A percentile compares a stretch with the other conserved stretches of the same genome.
These are phyloP conservation scores for Rattus rattus DNA, from an alignment of 2,113 vertebrate genomes.

Conservation along the genomic window DNA sequence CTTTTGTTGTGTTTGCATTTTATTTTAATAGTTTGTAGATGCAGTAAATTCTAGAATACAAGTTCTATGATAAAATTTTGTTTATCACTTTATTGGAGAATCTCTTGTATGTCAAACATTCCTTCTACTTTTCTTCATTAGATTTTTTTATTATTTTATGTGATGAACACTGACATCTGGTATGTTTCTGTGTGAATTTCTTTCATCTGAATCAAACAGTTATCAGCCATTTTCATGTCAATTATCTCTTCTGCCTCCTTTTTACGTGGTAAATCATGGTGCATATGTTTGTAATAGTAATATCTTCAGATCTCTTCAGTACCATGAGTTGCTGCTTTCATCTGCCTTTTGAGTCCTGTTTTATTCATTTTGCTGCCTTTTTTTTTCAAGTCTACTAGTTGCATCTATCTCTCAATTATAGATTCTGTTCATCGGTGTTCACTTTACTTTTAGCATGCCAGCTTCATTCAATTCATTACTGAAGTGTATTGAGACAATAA, in stretches of 20 bases:
- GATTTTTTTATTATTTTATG: background rate
- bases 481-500: background rate
- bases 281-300: background rate
- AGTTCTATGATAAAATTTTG: background rate
- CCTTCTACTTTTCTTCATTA: background rate
- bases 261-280: background rate
- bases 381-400: background rate
- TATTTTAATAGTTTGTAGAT: background rate
- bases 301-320: background rate
- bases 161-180: background rate
- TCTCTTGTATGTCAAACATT: background rate
- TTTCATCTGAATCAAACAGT: background rate
- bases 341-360: background rate
- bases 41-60: background rate
- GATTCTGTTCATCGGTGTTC: background rate
- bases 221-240: background rate
- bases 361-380: background rate
- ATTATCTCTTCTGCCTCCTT: background rate
- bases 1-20: background rate
- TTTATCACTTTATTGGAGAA: background rate
- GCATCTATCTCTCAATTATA: background rate
- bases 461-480: background rate
- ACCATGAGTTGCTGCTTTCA: background rate
- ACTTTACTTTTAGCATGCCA: background rate
- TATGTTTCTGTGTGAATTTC: background rate